A percentile compares a stretch with the other conserved stretches of the same genome.
Evolutionary conservation across 2,797 vertebrate genomes (phyloP).

Genomic region (Spinibarbus caldwelli): DNA sequence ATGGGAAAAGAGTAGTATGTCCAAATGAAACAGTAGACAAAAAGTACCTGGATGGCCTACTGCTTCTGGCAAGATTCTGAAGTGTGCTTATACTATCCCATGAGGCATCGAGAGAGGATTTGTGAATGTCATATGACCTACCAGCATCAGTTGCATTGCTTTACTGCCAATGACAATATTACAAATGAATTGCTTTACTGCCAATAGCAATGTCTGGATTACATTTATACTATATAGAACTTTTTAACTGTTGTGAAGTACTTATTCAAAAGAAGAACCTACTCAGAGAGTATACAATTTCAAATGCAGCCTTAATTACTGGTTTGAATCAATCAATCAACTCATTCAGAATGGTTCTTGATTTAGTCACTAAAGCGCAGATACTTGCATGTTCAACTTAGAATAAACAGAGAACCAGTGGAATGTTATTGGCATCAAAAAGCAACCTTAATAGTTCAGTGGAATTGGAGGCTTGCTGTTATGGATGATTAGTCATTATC

Average conservation of each 20-base stretch:
- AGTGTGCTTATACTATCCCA: background rate
- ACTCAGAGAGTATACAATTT: background rate
- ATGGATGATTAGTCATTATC: background rate
- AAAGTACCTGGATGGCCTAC: background rate
- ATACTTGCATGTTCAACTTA: background rate
- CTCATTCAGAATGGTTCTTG: background rate
- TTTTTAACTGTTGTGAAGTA: background rate
- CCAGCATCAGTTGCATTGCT: background rate
- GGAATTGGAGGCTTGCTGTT: background rate
- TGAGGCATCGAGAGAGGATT: background rate
- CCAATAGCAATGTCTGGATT: background rate
- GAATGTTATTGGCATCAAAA: background rate
- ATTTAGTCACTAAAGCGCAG: background rate
- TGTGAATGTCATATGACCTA: background rate
- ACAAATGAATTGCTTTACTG: background rate
- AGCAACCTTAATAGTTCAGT: background rate
- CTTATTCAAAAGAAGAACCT: background rate
- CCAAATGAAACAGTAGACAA: background rate
- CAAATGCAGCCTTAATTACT: background rate
- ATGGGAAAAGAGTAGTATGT: background rate
- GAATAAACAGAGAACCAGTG: background rate
- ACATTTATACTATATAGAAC: background rate
- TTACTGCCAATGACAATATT: constrained; percentile 3
- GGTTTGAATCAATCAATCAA: background rate
- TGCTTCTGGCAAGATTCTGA: background rate